phyloP scores from a whole-genome alignment of 1,140 invertebrate species.

The Episyrphus balteatus region DNA sequence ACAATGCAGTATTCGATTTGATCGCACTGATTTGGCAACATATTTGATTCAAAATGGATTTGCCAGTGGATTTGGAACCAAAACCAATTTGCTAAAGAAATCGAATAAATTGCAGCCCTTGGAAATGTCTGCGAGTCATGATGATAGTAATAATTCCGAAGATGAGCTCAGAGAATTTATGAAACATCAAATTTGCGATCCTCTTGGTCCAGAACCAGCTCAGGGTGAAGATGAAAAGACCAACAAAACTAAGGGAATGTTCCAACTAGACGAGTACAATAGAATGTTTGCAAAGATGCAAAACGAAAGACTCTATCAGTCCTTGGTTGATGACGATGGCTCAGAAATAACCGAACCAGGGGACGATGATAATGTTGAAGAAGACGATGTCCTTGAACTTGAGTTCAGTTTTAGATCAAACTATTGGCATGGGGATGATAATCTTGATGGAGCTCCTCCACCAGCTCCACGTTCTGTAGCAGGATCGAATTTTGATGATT shows the following conservation, averaged over 20 bases:
- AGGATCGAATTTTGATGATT: conserved; percentile 8
- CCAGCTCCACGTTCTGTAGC: no score
- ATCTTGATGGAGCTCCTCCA: not conserved
- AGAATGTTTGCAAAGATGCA: not conserved
- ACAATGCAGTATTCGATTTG: not conserved
- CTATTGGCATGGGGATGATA: conserved; percentile 5
- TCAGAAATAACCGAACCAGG: no score
- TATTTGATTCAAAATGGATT: not conserved
- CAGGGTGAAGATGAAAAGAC: no score
- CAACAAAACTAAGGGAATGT: no score
- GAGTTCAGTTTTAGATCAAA: conserved; percentile 5
- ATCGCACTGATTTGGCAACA: not conserved
- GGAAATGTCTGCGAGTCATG: no score
- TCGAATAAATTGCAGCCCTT: no score
- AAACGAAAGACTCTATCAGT: no score
- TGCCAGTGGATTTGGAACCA: not conserved
- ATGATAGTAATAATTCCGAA: not conserved
- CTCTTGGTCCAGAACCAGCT: no score
- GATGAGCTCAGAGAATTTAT: no score
- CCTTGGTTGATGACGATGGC: no score
- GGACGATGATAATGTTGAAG: not conserved
- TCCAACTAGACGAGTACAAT: not conserved
- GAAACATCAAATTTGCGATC: no score
- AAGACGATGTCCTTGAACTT: conserved; percentile 7
- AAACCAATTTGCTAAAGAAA: not conserved